Conservation (phyloP, 2,113 vertebrate species). For the Prietella phreatophila region DNA sequence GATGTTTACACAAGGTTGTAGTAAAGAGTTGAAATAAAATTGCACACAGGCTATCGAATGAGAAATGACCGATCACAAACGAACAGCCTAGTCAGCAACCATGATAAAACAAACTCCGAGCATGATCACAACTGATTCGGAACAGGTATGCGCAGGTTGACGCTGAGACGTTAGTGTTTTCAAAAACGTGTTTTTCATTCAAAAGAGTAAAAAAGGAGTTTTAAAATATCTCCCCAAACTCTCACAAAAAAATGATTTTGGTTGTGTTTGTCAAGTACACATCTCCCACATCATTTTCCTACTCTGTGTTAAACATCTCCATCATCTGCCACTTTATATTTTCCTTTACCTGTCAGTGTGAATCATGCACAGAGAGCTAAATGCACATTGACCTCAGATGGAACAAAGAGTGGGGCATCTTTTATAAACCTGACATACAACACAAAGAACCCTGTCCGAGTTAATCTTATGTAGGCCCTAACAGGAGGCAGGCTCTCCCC, state of each 20-base stretch:
- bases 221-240: background rate
- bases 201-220: background rate
- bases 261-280: background rate
- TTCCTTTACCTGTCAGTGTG: background rate
- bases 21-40: background rate
- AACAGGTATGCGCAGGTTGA: background rate
- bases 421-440: conserved; percentile 29
- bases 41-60: background rate
- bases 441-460: conserved; percentile 54
- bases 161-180: background rate
- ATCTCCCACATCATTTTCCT: background rate
- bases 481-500: conserved; percentile 65
- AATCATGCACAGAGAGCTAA: background rate
- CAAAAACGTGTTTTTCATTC: background rate
- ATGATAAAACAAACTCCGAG: background rate
- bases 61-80: background rate
- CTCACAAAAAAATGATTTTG: no score
- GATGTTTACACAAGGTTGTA: background rate
- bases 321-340: background rate
- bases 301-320: background rate
- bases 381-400: conserved; percentile 9
- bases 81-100: background rate
- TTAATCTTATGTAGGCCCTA: conserved; percentile 53
- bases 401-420: background rate
- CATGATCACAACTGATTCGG: no score